Conservation (phyloP, 1,140 invertebrate genomes). For the Carcinoscorpius rotundicauda region DNA sequence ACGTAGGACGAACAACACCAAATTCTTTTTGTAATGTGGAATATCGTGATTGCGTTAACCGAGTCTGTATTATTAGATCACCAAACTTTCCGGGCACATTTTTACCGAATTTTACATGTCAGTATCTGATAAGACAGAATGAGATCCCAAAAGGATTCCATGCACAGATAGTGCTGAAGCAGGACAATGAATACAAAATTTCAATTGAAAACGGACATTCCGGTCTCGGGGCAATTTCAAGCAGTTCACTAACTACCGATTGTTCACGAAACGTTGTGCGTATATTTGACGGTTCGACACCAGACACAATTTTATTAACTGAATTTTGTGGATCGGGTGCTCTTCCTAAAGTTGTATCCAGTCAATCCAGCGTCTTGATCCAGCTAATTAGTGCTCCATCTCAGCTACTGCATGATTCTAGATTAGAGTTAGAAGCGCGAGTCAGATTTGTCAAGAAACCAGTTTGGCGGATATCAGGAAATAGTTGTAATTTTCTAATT, state of each 20-base stretch:
- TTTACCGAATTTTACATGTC: slow-evolving; percentile 68
- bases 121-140: slow-evolving; percentile 45
- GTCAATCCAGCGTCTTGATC: slow-evolving; percentile 69
- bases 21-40: slow-evolving; percentile 17
- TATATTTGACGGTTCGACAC: slow-evolving; percentile 79
- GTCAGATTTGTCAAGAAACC: slow-evolving; percentile 45
- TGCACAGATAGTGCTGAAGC: slow-evolving; percentile 19
- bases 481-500: slow-evolving; percentile 74
- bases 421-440: slow-evolving; percentile 66
- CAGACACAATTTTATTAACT: slow-evolving; percentile 67
- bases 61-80: slow-evolving; percentile 33
- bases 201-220: slow-evolving; percentile 8
- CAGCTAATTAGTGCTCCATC: slow-evolving; percentile 78
- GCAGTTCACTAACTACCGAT: slow-evolving; percentile 48
- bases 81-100: slow-evolving; percentile 77
- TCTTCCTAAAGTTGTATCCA: slow-evolving; percentile 63
- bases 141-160: slow-evolving; percentile 12
- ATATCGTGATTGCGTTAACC: slow-evolving; percentile 18
- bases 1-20: slow-evolving; percentile 1
- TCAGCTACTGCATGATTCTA: slow-evolving; percentile 62
- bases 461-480: slow-evolving; percentile 36
- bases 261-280: slow-evolving; percentile 66
- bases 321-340: slow-evolving; percentile 77
- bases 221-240: not conserved
- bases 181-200: slow-evolving; percentile 25